These are phyloP conservation scores for Zaprionus capensis DNA, from an alignment of 1,140 invertebrate species.

Conservation along the genomic window DNA sequence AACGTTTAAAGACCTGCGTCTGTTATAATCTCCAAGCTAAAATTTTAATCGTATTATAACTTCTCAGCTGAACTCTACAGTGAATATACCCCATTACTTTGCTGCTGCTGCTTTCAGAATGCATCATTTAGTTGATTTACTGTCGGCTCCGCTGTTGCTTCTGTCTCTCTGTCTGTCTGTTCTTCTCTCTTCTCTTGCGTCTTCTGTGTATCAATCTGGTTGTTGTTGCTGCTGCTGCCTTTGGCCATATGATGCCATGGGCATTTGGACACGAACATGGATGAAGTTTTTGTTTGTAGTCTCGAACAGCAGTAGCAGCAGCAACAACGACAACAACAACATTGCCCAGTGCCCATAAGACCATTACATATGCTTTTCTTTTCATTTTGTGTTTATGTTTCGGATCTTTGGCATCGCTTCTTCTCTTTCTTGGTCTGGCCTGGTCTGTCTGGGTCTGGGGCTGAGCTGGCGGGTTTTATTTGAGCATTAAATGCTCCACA, in stretches of 20 bases:
- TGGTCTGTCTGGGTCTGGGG: conserved; percentile 35
- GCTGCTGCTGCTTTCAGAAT: conserved; percentile 22
- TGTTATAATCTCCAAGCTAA: neutral
- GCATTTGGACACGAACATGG: conserved; percentile 46
- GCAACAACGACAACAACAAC: neutral
- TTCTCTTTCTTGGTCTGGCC: conserved; percentile 6
- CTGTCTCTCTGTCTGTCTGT: neutral
- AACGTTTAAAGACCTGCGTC: no score
- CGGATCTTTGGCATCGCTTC: conserved; percentile 51
- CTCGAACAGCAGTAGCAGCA: conserved; percentile 13
- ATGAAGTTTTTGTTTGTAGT: conserved; percentile 35
- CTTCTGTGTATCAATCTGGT: conserved; percentile 28
- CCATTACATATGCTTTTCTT: conserved; percentile 72
- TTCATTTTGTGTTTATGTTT: conserved; percentile 69
- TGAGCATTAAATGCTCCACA: conserved; percentile 59
- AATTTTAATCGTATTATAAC: neutral
- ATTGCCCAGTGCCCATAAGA: conserved; percentile 25
- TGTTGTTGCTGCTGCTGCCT: conserved; percentile 18
- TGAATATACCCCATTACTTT: conserved; percentile 4
- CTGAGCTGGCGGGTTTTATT: conserved; percentile 43
- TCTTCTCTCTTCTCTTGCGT: conserved; percentile 19
- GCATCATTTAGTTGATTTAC: conserved; percentile 63
- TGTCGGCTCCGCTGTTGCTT: conserved; percentile 50
- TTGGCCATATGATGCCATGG: conserved; percentile 46
- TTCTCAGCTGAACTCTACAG: neutral